Conservation (phyloP, 2,888 invertebrate genomes). For the Parthenolecanium corni region DNA sequence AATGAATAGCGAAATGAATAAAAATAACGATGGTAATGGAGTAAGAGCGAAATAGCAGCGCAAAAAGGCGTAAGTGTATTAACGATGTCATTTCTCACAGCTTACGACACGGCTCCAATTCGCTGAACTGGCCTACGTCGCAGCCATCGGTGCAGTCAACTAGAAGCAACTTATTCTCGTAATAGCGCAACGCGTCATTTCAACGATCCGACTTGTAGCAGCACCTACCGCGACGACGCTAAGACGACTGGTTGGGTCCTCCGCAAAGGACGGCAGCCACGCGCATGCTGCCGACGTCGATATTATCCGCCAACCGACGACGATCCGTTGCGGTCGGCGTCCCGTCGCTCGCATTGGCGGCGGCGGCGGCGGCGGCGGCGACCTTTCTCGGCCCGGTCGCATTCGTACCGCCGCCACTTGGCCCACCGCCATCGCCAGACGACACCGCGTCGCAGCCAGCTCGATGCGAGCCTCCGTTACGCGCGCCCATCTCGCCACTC, state of each 20-base stretch:
- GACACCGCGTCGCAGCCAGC: constrained; percentile 18
- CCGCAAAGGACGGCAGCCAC: too few relatives aligned
- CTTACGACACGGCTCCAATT: constrained; percentile 33
- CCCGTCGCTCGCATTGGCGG: too few relatives aligned
- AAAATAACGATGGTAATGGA: background rate
- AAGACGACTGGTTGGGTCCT: too few relatives aligned
- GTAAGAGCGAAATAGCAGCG: background rate
- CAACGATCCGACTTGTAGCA: too few relatives aligned
- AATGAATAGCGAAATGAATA: too few relatives aligned
- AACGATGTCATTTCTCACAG: constrained; percentile 35
- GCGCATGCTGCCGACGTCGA: too few relatives aligned
- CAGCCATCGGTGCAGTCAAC: too few relatives aligned
- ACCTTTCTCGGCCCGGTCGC: constrained; percentile 1
- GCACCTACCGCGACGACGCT: too few relatives aligned
- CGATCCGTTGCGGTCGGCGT: background rate
- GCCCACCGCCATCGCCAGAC: background rate
- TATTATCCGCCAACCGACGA: background rate
- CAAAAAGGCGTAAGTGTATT: background rate
- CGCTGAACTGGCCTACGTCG: too few relatives aligned
- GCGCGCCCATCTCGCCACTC: constrained; percentile 4
- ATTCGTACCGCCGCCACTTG: background rate
- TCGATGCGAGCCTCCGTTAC: constrained; percentile 3
- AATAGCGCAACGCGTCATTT: too few relatives aligned
- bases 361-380: background rate
- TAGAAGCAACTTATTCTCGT: too few relatives aligned